A percentile compares a stretch with the other conserved stretches of the same genome.
Evolutionary conservation across 2,113 vertebrate genomes (phyloP).

Genomic region (Actenoides lindsayi): DNA sequence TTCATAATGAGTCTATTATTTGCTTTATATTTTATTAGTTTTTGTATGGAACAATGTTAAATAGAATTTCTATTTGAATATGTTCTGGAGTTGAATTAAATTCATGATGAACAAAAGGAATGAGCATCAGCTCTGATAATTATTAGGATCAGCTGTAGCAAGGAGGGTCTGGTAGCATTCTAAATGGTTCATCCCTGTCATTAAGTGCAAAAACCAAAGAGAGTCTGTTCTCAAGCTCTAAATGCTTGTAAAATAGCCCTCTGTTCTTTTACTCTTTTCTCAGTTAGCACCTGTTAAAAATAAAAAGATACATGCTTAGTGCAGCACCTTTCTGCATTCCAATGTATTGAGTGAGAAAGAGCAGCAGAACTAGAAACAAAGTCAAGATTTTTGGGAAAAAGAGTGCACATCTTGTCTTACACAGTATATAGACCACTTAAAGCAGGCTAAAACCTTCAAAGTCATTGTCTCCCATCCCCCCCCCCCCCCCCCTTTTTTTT

Average conservation of each 20-base stretch:
- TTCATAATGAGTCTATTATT: slow-evolving; percentile 18
- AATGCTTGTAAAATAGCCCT: neutral
- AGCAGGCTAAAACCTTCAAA: neutral
- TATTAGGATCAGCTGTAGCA: neutral
- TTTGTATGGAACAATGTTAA: slow-evolving; percentile 26
- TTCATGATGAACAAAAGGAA: neutral
- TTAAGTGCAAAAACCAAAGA: neutral
- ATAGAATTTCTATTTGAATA: slow-evolving; percentile 1
- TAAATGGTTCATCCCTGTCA: neutral
- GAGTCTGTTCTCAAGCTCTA: neutral
- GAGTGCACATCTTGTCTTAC: neutral
- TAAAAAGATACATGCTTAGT: neutral
- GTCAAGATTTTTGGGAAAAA: rapidly evolving
- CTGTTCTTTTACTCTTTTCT: neutral
- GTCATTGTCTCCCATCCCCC: too few relatives aligned
- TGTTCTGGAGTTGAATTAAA: slow-evolving; percentile 23
- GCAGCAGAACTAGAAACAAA: neutral
- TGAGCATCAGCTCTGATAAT: neutral
- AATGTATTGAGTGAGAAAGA: neutral
- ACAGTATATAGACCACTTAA: neutral
- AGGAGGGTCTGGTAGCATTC: neutral
- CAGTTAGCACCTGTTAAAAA: neutral
- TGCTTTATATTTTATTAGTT: slow-evolving; percentile 9
- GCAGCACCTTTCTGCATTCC: neutral
- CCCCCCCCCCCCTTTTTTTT: rapidly evolving